Evolutionary conservation across 2,888 invertebrate genomes (phyloP), one percentile per base, ranked within the genome.

Genomic region (Anoncus sp.): DNA sequence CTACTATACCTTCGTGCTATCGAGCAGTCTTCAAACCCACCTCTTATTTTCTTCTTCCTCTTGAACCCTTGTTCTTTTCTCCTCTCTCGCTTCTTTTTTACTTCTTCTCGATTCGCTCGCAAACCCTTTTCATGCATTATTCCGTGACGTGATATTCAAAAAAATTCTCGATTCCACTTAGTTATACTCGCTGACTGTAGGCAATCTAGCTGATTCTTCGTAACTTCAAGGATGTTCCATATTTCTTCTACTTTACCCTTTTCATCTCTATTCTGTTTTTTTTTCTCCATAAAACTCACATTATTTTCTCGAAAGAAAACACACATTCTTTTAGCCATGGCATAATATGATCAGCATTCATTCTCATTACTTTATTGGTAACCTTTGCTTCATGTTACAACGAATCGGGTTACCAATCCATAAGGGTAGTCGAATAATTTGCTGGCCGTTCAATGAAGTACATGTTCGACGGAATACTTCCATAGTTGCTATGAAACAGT

Each of bases 1-100:
- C 59, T 43, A 27, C 20, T 59, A 10, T 22, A 63, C 43, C 49
- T 69, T 75, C 59, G 63, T 70, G 75, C 27, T 22, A 35, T 31
- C 22, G 14, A 43, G 49, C 59, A 40, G 63, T 70, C 63, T 70
- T 22, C 24, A 55, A 38, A 31, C 49, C 49, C 16, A 20, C 20
- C 40, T 27, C 10, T 18, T n/a, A 38, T 60, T 47, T 24, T 53
- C 18, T 59, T 57, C 35, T 35, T 35, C 63, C n/a, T 38, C n/a
- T 65, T 38, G n/a, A 31, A 6, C 14, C 18, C 16, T n/a, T 45
- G 9, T n/a, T 38, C 40, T 59, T 35, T 6, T n/a, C n/a, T n/a
- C n/a, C 27, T 18, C 51, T 24, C 24, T 20, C 12, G 55, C 12
- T 18, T 5, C 9, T 47, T 18, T 47, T n/a, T 16, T 57, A n/a